Percentiles rank a stretch among this genome's conserved stretches.
Conservation (phyloP, 2,888 invertebrate species). For the Epistrophella euchroma region DNA sequence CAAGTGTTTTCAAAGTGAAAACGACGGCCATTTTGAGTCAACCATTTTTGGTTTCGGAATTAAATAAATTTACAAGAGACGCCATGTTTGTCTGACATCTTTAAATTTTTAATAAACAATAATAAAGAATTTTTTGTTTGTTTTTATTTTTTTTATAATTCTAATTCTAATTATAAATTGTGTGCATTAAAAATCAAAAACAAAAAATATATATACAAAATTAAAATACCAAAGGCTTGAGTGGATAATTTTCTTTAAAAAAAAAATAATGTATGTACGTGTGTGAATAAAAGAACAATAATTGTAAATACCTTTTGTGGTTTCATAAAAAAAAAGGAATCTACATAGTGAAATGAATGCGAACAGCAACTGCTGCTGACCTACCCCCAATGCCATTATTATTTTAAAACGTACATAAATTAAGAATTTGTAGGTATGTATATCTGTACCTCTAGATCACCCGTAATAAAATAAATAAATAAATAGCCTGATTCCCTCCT, state of each 20-base stretch:
- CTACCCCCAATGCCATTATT: conserved; percentile 19
- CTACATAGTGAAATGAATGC: conserved; percentile 8
- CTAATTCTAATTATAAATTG: conserved; percentile 24
- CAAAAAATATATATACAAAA: neutral
- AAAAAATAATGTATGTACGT: neutral
- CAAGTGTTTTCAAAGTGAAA: conserved; percentile 7
- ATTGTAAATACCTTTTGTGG: neutral
- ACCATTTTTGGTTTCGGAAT: conserved; percentile 85
- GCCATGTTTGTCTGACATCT: conserved; percentile 91
- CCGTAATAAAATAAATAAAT: neutral
- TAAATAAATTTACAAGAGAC: conserved; percentile 81
- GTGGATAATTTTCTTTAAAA: neutral
- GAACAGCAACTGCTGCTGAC: conserved; percentile 1
- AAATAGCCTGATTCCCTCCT: neutral
- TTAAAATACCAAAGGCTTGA: neutral
- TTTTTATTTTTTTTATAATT: conserved; percentile 81
- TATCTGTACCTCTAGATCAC: neutral
- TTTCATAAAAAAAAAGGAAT: neutral
- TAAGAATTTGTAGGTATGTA: neutral
- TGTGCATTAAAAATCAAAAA: neutral
- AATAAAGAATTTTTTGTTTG: conserved; percentile 85
- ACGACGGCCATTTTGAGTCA: conserved; percentile 84
- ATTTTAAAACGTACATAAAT: conserved; percentile 32
- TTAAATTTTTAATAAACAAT: conserved; percentile 85
- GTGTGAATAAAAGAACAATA: conserved; percentile 7